phyloP scores from a whole-genome alignment of 2,888 invertebrate species.

The Ophioninae sp. region DNA sequence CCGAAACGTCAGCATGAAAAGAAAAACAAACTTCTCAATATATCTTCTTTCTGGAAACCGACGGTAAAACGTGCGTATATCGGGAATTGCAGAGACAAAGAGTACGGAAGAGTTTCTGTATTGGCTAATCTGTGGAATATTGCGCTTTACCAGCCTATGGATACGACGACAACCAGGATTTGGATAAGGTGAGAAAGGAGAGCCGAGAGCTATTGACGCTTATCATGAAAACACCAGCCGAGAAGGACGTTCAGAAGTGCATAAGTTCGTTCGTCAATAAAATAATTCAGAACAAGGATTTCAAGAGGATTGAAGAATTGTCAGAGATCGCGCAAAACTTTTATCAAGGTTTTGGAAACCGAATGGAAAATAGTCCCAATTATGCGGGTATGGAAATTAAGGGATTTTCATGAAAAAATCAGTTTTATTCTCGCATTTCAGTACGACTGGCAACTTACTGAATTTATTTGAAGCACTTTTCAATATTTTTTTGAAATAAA shows the following conservation, averaged over 20 bases:
- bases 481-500: not conserved
- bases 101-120: not conserved
- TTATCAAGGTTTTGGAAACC: constrained; percentile 90
- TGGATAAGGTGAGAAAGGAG: constrained; percentile 81
- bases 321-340: constrained; percentile 95
- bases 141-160: constrained; percentile 75
- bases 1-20: constrained; percentile 90
- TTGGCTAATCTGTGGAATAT: not conserved
- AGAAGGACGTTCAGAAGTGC: constrained; percentile 86
- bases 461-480: not conserved
- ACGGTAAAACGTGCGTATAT: constrained; percentile 82
- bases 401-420: not conserved
- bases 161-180: constrained; percentile 81
- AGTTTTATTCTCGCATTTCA: not conserved
- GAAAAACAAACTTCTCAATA: constrained; percentile 88
- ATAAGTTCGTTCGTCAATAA: constrained; percentile 86
- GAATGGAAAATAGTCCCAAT: constrained; percentile 86
- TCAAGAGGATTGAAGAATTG: constrained; percentile 89
- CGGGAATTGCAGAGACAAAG: not conserved
- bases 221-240: constrained; percentile 77
- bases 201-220: constrained; percentile 74
- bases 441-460: not conserved
- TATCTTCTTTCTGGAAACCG: constrained; percentile 89
- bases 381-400: constrained; percentile 81
- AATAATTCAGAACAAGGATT: constrained; percentile 84